phyloP scores from a whole-genome alignment of 2,113 vertebrate species.

The Pteropus alecto region DNA sequence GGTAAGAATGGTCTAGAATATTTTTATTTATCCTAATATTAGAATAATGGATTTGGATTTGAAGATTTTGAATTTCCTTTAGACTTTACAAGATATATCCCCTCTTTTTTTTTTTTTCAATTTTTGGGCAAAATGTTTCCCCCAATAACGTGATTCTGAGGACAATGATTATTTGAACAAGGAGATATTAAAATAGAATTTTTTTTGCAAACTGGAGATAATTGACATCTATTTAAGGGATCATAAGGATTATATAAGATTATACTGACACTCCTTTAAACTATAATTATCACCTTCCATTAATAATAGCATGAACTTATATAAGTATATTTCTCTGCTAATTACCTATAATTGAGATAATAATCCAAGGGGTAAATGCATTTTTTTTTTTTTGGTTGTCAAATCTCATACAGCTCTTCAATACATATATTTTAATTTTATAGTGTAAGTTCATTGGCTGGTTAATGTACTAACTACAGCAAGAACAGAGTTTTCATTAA shows the following conservation, averaged over 20 bases:
- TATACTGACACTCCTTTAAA: constrained; percentile 50
- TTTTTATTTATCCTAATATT: neutral
- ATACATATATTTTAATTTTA: constrained; percentile 26
- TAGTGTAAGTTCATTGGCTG: neutral
- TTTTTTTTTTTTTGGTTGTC: neutral
- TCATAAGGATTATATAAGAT: constrained; percentile 68
- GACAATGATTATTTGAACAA: neutral
- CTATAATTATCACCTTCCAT: constrained; percentile 68
- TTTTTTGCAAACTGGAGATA: constrained; percentile 48
- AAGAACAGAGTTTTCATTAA: constrained; percentile 33
- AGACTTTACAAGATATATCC: neutral
- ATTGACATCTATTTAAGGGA: constrained; percentile 65
- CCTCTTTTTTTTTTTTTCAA: neutral
- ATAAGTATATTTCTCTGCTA: constrained; percentile 54
- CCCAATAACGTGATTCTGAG: neutral
- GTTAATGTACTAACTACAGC: neutral
- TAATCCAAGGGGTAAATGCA: constrained; percentile 54
- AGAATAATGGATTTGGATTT: neutral
- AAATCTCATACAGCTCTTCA: neutral
- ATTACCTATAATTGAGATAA: constrained; percentile 65
- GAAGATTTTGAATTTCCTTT: neutral
- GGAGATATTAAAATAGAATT: neutral
- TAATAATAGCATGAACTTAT: constrained; percentile 51
- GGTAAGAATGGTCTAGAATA: neutral
- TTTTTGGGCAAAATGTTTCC: neutral